Base-by-base conservation (phyloP, 2,113 vertebrate species). In the Psittacus erithacus region DNA sequence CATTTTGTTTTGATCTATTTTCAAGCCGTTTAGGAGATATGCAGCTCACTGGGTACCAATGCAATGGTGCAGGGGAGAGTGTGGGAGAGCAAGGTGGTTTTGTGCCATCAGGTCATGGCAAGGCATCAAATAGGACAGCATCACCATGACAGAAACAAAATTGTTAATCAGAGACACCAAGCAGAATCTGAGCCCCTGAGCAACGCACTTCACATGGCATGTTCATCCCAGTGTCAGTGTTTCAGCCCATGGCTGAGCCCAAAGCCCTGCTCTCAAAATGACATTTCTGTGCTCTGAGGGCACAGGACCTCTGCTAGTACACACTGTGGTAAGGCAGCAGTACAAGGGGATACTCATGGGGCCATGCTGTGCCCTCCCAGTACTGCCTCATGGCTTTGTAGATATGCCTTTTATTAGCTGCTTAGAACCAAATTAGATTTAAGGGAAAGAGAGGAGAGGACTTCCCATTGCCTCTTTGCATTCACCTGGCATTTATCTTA, bases 281-380 rank as follows among this genome's bases (percentile, higher is more conserved):
- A 29, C 9, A 38, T 46, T 96, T 92, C 33, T 38, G 28, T 88
- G 41, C 11, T 43, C 9, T 22, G 17, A 53, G 35, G 49, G 16
- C 59, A 43, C 69, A 1, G 5, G 69, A 14, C 33, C 15, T 38
- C 44, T 52, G 64, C 23, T 69, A 22, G 7, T 11, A 10, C 9
- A 11, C 41, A 28, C 60, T 3, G 5, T 3, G 2, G 46, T 17
- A 12, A 87, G 41, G 11, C 55, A 85, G 31, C 6, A 9, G 1
- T 31, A 50, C 14, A 49, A 27, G 9, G 38, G 1, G 0, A 3
- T 17, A 11, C 13, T 64, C 5, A 1, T 1, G 5, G 38, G 59
- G 4, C 33, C 41, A 43, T 29, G 29, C 8, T 10, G 17, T 84
- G 43, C 28, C 27, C 2, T 7, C 31, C 22, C 14, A 20, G 17